Percentiles rank a stretch among this genome's conserved stretches.
These are phyloP conservation scores for Cryptomyrus ogoouensis DNA, from an alignment of 2,113 vertebrate species.

Conservation along the genomic window DNA sequence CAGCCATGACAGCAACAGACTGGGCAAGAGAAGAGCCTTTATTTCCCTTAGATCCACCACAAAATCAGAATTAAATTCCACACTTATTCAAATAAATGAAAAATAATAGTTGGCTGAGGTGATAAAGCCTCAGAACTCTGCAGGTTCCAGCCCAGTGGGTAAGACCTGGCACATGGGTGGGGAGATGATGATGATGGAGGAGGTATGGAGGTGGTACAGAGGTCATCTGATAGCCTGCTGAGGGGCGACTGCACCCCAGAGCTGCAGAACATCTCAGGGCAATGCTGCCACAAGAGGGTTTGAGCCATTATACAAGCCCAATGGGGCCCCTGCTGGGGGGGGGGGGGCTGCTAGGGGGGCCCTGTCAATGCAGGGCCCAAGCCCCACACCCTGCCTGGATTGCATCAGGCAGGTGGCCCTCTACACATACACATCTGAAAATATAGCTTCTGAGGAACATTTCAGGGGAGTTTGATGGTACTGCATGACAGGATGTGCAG, in stretches of 20 bases:
- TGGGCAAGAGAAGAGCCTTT: not conserved
- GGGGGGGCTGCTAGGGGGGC: not conserved
- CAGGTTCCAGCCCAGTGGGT: not conserved
- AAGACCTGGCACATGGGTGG: not conserved
- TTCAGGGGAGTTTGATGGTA: not conserved
- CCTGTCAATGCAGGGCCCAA: not conserved
- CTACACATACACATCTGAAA: not conserved
- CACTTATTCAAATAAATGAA: not conserved
- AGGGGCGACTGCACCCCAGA: not conserved
- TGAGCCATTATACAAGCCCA: not conserved
- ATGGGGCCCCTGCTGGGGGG: not conserved
- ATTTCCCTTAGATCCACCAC: not conserved
- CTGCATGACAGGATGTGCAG: not conserved
- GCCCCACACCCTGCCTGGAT: not conserved
- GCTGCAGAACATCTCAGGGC: not conserved
- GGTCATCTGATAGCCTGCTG: conserved; percentile 4
- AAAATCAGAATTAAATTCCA: not conserved
- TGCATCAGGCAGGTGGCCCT: not conserved
- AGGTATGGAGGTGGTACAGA: not conserved
- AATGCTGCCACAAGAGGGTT: not conserved
- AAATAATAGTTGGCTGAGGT: not conserved
- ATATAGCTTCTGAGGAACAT: not conserved
- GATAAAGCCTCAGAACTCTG: not conserved
- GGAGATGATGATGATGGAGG: not conserved
- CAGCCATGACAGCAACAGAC: not conserved